Base-by-base conservation (phyloP, 2,888 invertebrate genomes). In the Blastobasis adustella region DNA sequence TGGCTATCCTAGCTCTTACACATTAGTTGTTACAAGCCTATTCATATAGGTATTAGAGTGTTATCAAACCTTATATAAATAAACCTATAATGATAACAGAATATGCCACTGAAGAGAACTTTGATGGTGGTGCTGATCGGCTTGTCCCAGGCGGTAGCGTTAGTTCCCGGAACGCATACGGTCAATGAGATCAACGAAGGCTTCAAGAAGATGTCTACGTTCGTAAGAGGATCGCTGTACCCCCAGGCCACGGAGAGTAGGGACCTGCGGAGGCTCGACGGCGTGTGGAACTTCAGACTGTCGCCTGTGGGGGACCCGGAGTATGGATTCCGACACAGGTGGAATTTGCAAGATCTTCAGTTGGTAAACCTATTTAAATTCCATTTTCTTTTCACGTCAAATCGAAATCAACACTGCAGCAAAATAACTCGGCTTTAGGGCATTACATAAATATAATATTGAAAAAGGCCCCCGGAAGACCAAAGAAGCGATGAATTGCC, bases 271-370 rank as follows among this genome's bases (percentile, higher is more conserved):
- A 90, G 90, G 0, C 85, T 98, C 46, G 95, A 98, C 77, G 98
- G 98, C 0, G 89, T 98, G 61, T 98, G 98, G 98, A 94, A 96
- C 76, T 98, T 98, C 75, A 90, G 94, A 39, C 90, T 92, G 38
- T 94, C 95, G 1, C 89, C 91, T 3, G 23, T 23, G 23, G 82
- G 90, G 0, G 92, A 94, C 69, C 92, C 94, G 0, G 91, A 94
- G 39, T 86, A 91, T 58, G 97, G 97, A 4, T 92, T 95, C 62
- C 84, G 91, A 52, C 91, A 95, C 58, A 87, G 90, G 58, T 98
- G 98, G 98, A 96, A 90, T 69, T 84, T 89, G 54, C 83, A 90
- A 56, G 93, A 94, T 65, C 89, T 98, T 10, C 90, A 90, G 53
- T 91, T 92, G 88, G 94, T 93, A 83, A 23, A 23, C 23, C 23